Evolutionary conservation across 2,113 vertebrate species (phyloP), one percentile per base, ranked within the genome.

Genomic region (Triplophysa tibetana): DNA sequence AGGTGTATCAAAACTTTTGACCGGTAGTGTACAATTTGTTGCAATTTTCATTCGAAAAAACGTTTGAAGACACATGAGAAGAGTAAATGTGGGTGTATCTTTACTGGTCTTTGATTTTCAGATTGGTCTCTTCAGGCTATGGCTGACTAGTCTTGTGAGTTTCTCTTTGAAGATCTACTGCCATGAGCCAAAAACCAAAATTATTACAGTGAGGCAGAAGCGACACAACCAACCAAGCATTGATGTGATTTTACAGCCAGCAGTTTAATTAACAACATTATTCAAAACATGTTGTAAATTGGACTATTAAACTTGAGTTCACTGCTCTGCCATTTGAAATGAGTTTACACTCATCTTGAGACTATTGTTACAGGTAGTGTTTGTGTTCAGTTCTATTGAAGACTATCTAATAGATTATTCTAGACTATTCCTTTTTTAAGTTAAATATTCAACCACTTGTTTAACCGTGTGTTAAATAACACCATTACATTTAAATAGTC

Each of bases 191-290:
- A 50, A 23, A 61, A 63, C 26, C 43, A 65, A 65, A 24, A 21
- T 48, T n/a, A 58, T 66, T 21, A 62, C 50, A 11, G 45, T 54
- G 38, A 0, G 38, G 21, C 43, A 33, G 41, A n/a, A 45, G 21
- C 41, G 52, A 62, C 21, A 45, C 16, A 74, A 75, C 24, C 7
- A 21, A 73, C 70, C 33, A 11, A 61, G 56, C 38, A 62, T 75
- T 75, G 26, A 19, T 43, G 16, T 73, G 24, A 73, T 65, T 54
- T 65, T 6, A 41, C 9, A 41, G 29, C 61, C 54, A 43, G 13
- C 9, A 75, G 72, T 38, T 75, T 75, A 45, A 75, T 75, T 48
- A 26, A 75, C 8, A 74, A 61, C 21, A 61, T 74, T 48, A 62
- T 75, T 75, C 38, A 61, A 45, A 62, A 62, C 16, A 45, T 14